Evolutionary conservation across 1,140 invertebrate genomes (phyloP).

Genomic region (Varroa destructor): DNA sequence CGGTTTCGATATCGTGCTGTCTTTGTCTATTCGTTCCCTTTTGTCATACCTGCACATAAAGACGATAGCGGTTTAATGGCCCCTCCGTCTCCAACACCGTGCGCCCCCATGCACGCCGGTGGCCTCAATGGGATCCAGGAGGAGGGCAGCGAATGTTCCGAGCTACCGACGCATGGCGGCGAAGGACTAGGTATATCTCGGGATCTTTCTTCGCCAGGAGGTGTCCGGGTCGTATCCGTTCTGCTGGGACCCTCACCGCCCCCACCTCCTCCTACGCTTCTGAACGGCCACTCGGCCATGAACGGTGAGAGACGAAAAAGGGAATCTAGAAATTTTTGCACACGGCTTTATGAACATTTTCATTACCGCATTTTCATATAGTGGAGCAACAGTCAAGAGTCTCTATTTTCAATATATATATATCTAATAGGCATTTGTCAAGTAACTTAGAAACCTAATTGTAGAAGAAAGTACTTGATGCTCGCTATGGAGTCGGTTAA

Average conservation of each 20-base stretch:
- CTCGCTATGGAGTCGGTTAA: no score
- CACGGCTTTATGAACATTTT: slow-evolving; percentile 31
- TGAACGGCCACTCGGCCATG: slow-evolving; percentile 20
- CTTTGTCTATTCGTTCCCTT: no score
- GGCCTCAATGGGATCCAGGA: slow-evolving; percentile 19
- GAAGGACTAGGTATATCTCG: no score
- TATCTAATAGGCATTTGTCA: no score
- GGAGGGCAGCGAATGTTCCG: slow-evolving; percentile 22
- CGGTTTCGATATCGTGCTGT: no score
- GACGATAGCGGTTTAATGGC: slow-evolving; percentile 28
- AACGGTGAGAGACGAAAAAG: slow-evolving; percentile 16
- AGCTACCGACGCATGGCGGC: background rate
- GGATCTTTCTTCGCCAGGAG: no score
- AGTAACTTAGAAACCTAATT: no score
- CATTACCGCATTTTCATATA: no score
- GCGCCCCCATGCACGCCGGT: background rate
- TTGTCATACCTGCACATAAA: slow-evolving; percentile 24
- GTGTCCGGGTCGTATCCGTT: slow-evolving; percentile 16
- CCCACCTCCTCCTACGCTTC: background rate
- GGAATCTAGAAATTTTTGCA: slow-evolving; percentile 32
- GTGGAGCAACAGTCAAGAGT: no score
- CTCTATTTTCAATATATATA: no score
- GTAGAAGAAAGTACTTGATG: no score
- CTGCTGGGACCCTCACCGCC: slow-evolving; percentile 25
- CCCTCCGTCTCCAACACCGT: slow-evolving; percentile 8